Evolutionary conservation across 2,797 vertebrate species (phyloP).

Genomic region (Periophthalmus magnuspinnatus): DNA sequence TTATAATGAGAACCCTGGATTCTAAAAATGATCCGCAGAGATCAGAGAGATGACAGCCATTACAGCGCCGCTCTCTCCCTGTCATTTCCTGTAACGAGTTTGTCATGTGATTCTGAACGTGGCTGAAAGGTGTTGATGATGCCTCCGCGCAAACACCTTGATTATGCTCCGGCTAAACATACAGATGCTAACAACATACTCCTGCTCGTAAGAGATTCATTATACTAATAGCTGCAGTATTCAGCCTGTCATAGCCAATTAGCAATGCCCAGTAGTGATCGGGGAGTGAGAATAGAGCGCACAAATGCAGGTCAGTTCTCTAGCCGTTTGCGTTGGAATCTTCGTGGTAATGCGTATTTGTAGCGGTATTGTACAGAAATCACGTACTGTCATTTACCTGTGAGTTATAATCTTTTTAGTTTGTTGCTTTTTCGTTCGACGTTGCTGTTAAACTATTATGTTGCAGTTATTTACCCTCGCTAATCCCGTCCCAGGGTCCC

Average conservation of each 20-base stretch:
- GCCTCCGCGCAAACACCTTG: neutral
- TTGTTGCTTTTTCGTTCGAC: too few relatives aligned
- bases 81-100: slow-evolving; percentile 9
- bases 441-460: too few relatives aligned
- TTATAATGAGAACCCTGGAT: slow-evolving; percentile 22
- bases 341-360: neutral
- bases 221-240: slow-evolving; percentile 13
- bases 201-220: neutral
- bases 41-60: slow-evolving; percentile 18
- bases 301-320: neutral
- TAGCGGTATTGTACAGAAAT: neutral
- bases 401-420: neutral
- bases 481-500: neutral
- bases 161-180: neutral
- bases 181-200: neutral
- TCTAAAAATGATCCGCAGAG: slow-evolving; percentile 10
- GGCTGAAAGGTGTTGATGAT: slow-evolving; percentile 7
- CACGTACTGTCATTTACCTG: neutral
- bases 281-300: neutral
- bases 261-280: slow-evolving; percentile 13
- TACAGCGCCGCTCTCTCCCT: slow-evolving; percentile 4
- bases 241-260: slow-evolving; percentile 20
- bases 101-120: slow-evolving; percentile 8
- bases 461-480: too few relatives aligned
- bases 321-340: neutral